Evolutionary conservation across 1,140 invertebrate species (phyloP).

Genomic region (Luehdorfia chinensis): DNA sequence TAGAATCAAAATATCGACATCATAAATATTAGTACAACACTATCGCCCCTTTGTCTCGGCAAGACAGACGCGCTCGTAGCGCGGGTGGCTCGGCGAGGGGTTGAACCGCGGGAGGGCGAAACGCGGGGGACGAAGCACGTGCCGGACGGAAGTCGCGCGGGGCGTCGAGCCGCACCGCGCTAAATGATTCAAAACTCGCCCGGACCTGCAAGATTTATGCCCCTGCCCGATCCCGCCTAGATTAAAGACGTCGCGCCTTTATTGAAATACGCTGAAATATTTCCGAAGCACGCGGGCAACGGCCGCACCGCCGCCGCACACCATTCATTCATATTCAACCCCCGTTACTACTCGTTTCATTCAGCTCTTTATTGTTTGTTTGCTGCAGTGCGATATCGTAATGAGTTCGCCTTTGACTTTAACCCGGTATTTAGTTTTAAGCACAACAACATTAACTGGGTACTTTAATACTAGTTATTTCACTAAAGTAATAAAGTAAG

Average conservation of each 20-base stretch:
- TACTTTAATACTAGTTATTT: not conserved
- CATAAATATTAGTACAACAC: too few relatives aligned
- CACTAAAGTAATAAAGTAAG: too few relatives aligned
- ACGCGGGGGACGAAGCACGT: slow-evolving; percentile 44
- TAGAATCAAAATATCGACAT: too few relatives aligned
- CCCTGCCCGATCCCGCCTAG: slow-evolving; percentile 67
- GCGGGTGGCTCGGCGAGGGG: slow-evolving; percentile 20
- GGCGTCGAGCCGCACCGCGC: slow-evolving; percentile 55
- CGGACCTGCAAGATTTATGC: slow-evolving; percentile 76
- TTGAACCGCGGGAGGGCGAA: slow-evolving; percentile 27
- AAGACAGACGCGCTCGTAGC: slow-evolving; percentile 66
- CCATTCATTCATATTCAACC: slow-evolving; percentile 52
- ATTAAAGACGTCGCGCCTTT: slow-evolving; percentile 74
- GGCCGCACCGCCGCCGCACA: slow-evolving; percentile 12
- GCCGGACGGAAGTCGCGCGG: slow-evolving; percentile 71
- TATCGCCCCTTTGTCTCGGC: slow-evolving; percentile 72
- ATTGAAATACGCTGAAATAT: slow-evolving; percentile 70
- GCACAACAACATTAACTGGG: not conserved
- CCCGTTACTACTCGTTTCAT: slow-evolving; percentile 47
- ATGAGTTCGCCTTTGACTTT: not conserved
- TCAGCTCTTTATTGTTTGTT: slow-evolving; percentile 62
- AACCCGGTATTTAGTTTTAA: not conserved
- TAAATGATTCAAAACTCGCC: slow-evolving; percentile 76
- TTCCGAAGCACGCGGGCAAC: slow-evolving; percentile 28
- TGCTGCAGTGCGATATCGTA: slow-evolving; percentile 21